Conservation (phyloP, 2,113 vertebrate species). For the Melanerpes aurifrons region DNA sequence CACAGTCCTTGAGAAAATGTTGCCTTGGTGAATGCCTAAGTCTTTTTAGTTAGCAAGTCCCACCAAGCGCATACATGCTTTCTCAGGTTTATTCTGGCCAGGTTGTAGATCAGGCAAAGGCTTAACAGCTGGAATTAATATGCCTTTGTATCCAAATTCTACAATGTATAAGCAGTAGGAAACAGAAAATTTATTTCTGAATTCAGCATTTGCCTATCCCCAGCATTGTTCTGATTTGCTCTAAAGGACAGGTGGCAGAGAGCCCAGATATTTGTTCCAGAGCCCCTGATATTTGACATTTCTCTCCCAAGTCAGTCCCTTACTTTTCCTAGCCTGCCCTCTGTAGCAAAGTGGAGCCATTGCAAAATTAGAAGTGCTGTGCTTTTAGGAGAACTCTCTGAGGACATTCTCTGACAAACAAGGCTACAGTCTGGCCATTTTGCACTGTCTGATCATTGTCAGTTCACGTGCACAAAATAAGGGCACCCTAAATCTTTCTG, state of each 20-base stretch:
- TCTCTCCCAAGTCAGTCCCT: background rate
- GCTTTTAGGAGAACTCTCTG: background rate
- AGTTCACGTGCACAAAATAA: background rate
- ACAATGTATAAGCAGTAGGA: background rate
- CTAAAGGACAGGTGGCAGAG: background rate
- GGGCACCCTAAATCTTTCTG: background rate
- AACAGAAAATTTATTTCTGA: background rate
- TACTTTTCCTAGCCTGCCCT: background rate
- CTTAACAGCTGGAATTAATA: background rate
- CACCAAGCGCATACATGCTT: background rate
- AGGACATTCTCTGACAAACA: background rate
- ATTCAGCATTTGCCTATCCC: background rate
- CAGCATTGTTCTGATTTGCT: background rate
- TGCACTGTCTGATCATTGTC: background rate
- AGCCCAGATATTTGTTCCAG: background rate
- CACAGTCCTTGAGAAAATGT: background rate
- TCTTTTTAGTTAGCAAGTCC: background rate
- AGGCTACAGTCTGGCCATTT: background rate
- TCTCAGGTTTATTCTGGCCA: background rate
- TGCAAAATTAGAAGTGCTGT: background rate
- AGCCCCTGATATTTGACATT: background rate
- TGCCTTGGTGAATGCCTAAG: background rate
- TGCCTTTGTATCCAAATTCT: background rate
- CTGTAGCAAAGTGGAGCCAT: background rate
- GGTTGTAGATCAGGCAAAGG: background rate